phyloP scores from a whole-genome alignment of 2,113 vertebrate species.

The Macquaria ambigua region DNA sequence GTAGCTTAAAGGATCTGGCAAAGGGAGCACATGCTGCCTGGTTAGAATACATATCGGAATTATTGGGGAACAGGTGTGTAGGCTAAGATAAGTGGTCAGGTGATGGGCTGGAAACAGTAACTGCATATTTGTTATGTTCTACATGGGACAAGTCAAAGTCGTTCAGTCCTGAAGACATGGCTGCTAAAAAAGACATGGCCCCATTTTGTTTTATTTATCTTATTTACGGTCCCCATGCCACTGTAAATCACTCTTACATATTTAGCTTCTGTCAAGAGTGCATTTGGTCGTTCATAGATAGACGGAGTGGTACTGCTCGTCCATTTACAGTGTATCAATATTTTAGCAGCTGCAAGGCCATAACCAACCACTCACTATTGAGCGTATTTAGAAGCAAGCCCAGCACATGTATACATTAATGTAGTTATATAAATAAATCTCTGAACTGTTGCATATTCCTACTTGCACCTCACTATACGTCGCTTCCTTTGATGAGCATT shows the following conservation, averaged over 20 bases:
- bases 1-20: background rate
- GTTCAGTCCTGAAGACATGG: background rate
- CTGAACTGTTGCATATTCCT: conserved; percentile 1
- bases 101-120: background rate
- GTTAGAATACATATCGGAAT: background rate
- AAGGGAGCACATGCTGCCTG: background rate
- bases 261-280: background rate
- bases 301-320: background rate
- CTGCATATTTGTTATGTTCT: background rate
- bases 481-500: background rate
- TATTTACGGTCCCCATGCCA: background rate
- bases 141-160: background rate
- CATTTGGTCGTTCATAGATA: background rate
- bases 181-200: background rate
- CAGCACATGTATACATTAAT: conserved; percentile 8
- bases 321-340: conserved; percentile 38
- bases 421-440: conserved; percentile 1
- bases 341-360: conserved; percentile 26
- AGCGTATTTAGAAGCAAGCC: background rate
- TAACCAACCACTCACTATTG: background rate
- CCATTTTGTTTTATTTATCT: background rate
- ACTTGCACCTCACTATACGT: background rate
- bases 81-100: background rate
- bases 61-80: background rate
- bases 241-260: background rate